Percentiles rank a stretch among this genome's conserved stretches.
Conservation (phyloP, 2,797 vertebrate genomes). For the Myoxocephalus aenaeus region DNA sequence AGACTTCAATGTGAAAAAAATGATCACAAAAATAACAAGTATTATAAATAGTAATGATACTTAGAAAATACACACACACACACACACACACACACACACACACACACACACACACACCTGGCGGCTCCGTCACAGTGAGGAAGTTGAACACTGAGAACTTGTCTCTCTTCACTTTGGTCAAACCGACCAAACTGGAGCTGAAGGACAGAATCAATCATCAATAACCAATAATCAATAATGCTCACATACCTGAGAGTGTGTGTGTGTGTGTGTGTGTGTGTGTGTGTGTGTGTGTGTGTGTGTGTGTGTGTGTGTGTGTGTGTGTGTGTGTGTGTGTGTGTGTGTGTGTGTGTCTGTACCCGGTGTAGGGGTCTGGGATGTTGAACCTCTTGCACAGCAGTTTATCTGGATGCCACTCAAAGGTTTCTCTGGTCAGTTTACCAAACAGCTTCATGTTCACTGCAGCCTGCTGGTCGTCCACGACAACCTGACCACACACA, state of each 20-base stretch:
- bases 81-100: not conserved
- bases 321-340: conserved; percentile 7
- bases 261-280: too few species aligned
- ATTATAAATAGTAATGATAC: too few species aligned
- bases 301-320: too few species aligned
- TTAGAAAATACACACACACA: too few species aligned
- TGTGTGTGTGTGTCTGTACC: conserved; percentile 77
- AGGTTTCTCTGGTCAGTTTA: conserved; percentile 90
- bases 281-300: too few species aligned
- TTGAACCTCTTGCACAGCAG: conserved; percentile 97
- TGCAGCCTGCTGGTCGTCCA: conserved; percentile 88
- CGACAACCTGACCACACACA: conserved; percentile 81
- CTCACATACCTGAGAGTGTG: too few species aligned
- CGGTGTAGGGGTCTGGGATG: conserved; percentile 91
- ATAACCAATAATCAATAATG: too few species aligned
- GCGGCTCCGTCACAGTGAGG: conserved; percentile 84
- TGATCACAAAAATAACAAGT: too few species aligned
- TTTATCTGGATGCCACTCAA: conserved; percentile 96
- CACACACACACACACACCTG: not conserved
- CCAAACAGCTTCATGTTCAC: conserved; percentile 98
- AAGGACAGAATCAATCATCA: not conserved
- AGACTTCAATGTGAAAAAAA: too few species aligned
- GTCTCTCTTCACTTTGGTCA: conserved; percentile 94
- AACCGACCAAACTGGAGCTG: conserved; percentile 89
- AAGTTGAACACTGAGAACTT: conserved; percentile 98